phyloP scores from a whole-genome alignment of 2,888 invertebrate species.

The Lasioglossum oenotherae region DNA sequence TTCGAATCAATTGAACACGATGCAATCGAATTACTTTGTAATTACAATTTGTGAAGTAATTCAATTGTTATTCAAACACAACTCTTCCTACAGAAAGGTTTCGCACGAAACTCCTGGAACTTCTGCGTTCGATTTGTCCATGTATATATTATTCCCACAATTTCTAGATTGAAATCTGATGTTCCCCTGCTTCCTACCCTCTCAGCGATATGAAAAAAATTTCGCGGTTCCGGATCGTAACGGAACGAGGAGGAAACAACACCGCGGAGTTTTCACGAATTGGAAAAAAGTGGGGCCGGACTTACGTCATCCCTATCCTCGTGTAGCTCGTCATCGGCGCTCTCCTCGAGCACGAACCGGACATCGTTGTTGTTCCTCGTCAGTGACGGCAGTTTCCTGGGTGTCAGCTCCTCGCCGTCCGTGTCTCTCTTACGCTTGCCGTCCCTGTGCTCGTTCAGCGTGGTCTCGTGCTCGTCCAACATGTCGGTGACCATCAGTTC shows the following conservation, averaged over 20 bases:
- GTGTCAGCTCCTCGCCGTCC: slow-evolving; percentile 76
- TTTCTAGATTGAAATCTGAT: background rate
- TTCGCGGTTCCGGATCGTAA: background rate
- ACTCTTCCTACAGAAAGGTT: too few species aligned
- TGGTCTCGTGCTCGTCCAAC: slow-evolving; percentile 79
- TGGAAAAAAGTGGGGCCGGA: slow-evolving; percentile 37
- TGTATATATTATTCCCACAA: background rate
- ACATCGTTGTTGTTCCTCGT: slow-evolving; percentile 82
- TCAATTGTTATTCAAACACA: too few species aligned
- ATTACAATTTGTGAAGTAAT: too few species aligned
- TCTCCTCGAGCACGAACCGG: slow-evolving; percentile 80
- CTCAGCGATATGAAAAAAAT: background rate
- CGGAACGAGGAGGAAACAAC: background rate
- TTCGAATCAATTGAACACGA: too few species aligned
- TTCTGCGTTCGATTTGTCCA: background rate
- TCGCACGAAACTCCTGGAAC: background rate
- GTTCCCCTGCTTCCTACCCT: too few species aligned
- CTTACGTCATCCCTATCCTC: slow-evolving; percentile 82
- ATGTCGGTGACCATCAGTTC: slow-evolving; percentile 82
- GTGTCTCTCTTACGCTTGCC: slow-evolving; percentile 79
- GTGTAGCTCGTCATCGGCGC: slow-evolving; percentile 76
- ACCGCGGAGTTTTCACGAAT: background rate
- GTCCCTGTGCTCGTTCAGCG: slow-evolving; percentile 68
- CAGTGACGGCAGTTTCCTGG: slow-evolving; percentile 80
- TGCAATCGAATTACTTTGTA: too few species aligned